Percentiles rank a stretch among this genome's conserved stretches.
Evolutionary conservation across 2,113 vertebrate genomes (phyloP).

Genomic region (Herpetotheres cachinnans): DNA sequence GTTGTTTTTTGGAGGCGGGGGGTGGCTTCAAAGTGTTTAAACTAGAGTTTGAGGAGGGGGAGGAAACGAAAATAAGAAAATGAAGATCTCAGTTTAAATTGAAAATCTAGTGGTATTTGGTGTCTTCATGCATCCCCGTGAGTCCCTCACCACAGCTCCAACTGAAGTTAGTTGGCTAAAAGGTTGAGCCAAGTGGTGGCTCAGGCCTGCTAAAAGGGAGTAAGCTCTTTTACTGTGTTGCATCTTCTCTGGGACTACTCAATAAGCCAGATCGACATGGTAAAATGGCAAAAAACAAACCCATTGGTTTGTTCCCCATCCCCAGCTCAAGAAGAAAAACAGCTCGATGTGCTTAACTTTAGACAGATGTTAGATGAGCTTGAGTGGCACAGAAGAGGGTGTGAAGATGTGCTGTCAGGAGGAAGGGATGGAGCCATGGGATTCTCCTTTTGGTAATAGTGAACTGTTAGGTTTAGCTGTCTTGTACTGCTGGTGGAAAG

Average conservation of each 20-base stretch:
- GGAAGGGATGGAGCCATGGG: neutral
- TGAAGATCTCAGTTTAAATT: neutral
- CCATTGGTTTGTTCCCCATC: neutral
- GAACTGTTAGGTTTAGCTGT: neutral
- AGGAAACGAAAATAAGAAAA: neutral
- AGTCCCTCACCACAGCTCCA: neutral
- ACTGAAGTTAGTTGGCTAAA: neutral
- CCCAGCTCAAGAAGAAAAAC: neutral
- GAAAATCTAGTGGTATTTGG: neutral
- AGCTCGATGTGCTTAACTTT: neutral
- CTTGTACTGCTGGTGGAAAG: neutral
- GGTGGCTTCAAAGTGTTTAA: neutral
- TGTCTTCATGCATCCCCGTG: neutral
- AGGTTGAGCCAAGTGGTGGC: neutral
- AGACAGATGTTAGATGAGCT: neutral
- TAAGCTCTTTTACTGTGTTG: neutral
- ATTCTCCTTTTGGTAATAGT: neutral
- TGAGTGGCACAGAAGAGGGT: neutral
- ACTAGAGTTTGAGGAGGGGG: neutral
- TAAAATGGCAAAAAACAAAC: neutral
- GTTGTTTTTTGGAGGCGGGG: fast-evolving
- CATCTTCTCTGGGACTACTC: neutral
- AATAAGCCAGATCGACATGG: neutral
- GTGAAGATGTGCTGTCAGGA: neutral
- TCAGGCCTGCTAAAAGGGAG: neutral